Conservation (phyloP, 2,888 invertebrate species). For the Tipula confusa region DNA sequence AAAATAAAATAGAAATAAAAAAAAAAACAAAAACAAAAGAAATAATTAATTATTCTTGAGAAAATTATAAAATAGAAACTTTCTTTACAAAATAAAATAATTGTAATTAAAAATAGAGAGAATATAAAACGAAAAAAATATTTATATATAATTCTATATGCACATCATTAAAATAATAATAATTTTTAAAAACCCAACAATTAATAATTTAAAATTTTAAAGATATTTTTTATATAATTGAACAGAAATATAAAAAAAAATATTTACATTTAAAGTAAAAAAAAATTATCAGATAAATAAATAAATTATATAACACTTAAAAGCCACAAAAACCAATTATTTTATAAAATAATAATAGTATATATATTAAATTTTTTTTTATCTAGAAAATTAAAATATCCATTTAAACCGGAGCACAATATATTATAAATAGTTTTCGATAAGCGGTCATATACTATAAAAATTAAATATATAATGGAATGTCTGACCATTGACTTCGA, state of each 20-base stretch:
- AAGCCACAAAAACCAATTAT: conserved; percentile 13
- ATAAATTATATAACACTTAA: neutral
- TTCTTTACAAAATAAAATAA: neutral
- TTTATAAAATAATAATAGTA: neutral
- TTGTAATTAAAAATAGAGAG: neutral
- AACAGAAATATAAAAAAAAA: neutral
- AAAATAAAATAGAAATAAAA: too few relatives aligned
- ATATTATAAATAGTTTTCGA: neutral
- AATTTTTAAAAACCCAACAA: conserved; percentile 4
- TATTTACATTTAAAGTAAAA: neutral
- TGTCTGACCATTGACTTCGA: neutral
- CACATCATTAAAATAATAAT: neutral
- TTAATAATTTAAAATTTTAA: neutral
- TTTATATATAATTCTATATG: neutral
- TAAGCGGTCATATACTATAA: neutral
- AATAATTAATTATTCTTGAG: neutral
- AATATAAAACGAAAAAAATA: neutral
- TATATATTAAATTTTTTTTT: neutral
- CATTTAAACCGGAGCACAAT: neutral
- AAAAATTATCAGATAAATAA: neutral
- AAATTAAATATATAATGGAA: neutral
- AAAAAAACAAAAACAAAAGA: neutral
- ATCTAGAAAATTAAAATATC: neutral
- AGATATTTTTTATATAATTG: neutral
- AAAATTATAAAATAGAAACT: neutral